phyloP scores from a whole-genome alignment of 1,140 invertebrate species.

The Euborellia annulipes region DNA sequence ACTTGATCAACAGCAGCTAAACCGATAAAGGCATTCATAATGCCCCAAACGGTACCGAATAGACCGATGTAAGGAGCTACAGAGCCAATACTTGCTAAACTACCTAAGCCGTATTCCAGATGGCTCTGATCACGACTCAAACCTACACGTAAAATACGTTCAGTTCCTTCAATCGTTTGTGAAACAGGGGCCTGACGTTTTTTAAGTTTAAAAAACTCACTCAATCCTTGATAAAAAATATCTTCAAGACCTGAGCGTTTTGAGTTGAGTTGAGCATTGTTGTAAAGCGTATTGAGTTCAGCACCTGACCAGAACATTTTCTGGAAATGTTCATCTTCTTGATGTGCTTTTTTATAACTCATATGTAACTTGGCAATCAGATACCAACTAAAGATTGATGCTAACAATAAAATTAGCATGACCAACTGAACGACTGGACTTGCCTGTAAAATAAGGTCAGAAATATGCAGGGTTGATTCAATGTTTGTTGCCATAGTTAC shows the following conservation, averaged over 20 bases:
- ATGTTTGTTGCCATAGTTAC: too few species aligned
- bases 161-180: neutral
- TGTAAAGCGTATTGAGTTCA: neutral
- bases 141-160: neutral
- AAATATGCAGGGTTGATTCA: neutral
- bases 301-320: neutral
- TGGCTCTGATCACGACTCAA: neutral
- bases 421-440: neutral
- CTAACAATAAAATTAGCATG: neutral
- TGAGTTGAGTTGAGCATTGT: neutral
- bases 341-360: neutral
- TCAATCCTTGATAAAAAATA: neutral
- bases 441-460: neutral
- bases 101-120: neutral
- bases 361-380: neutral
- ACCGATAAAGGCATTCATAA: neutral
- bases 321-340: neutral
- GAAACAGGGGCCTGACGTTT: neutral
- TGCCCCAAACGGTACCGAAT: neutral
- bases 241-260: neutral
- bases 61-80: neutral
- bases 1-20: neutral
- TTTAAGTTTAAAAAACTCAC: neutral
- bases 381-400: neutral
- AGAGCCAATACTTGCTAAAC: neutral